Percentiles rank a stretch among this genome's conserved stretches.
These are phyloP conservation scores for Synaphobranchus kaupii DNA, from an alignment of 2,797 vertebrate genomes.

Conservation along the genomic window DNA sequence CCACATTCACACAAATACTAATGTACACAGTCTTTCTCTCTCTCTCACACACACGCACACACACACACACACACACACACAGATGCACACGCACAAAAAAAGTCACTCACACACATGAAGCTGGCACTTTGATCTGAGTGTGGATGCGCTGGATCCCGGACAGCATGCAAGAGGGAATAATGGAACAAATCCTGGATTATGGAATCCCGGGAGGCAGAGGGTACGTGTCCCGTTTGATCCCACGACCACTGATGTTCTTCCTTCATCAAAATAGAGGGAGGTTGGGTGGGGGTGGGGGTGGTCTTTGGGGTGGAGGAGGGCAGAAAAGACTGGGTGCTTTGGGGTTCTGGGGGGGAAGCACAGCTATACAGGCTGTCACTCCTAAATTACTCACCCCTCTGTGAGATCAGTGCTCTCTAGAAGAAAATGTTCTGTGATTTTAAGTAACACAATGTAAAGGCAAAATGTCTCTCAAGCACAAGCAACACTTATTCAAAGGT, in stretches of 20 bases:
- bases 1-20: background rate
- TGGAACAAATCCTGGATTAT: constrained; percentile 36
- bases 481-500: background rate
- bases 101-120: background rate
- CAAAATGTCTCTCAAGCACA: background rate
- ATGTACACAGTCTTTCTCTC: background rate
- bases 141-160: constrained; percentile 20
- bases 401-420: background rate
- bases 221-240: constrained; percentile 20
- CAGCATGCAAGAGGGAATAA: constrained; percentile 22
- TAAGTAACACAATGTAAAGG: background rate
- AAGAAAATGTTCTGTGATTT: background rate
- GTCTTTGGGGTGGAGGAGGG: background rate
- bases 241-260: constrained; percentile 19
- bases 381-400: background rate
- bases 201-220: constrained; percentile 29
- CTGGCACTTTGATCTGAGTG: constrained; percentile 29
- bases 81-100: background rate
- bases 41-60: background rate
- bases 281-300: background rate
- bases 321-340: background rate
- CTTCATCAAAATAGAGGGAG: constrained; percentile 22
- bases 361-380: background rate
- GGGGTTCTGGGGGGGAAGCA: background rate
- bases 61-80: background rate